Conservation (phyloP, 1,140 invertebrate genomes). For the Pemphigus obesinymphae region DNA sequence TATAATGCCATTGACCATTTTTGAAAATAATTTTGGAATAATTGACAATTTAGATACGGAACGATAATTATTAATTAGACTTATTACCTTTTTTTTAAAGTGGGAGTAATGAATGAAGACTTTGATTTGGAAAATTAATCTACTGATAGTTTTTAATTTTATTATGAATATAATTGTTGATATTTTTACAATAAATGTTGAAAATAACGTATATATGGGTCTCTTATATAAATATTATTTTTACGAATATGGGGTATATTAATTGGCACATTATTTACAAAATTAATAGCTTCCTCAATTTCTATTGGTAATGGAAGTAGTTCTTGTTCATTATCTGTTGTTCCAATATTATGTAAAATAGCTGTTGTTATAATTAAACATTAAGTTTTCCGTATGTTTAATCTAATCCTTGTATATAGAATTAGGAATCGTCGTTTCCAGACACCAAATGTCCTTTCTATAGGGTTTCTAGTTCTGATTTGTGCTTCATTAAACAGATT, state of each 20-base stretch:
- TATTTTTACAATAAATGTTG: background rate
- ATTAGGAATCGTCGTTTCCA: conserved; percentile 51
- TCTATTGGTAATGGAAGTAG: background rate
- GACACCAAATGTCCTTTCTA: conserved; percentile 50
- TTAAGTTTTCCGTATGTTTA: conserved; percentile 46
- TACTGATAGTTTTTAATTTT: no score
- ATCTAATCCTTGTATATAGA: conserved; percentile 47
- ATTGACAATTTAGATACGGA: no score
- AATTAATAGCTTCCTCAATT: background rate
- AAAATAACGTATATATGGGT: background rate
- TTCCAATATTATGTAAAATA: conserved; percentile 52
- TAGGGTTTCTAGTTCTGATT: conserved; percentile 50
- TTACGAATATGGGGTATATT: background rate
- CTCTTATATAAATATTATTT: background rate
- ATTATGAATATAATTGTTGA: no score
- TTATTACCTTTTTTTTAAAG: no score
- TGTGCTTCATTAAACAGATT: conserved; percentile 44
- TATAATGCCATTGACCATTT: no score
- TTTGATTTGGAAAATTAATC: no score
- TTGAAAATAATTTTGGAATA: no score
- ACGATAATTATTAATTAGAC: no score
- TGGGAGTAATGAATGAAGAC: no score
- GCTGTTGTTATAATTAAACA: conserved; percentile 48
- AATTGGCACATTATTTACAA: background rate
- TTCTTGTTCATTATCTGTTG: background rate